Evolutionary conservation across 2,888 invertebrate species (phyloP).

Genomic region (Lochmaea crataegi): DNA sequence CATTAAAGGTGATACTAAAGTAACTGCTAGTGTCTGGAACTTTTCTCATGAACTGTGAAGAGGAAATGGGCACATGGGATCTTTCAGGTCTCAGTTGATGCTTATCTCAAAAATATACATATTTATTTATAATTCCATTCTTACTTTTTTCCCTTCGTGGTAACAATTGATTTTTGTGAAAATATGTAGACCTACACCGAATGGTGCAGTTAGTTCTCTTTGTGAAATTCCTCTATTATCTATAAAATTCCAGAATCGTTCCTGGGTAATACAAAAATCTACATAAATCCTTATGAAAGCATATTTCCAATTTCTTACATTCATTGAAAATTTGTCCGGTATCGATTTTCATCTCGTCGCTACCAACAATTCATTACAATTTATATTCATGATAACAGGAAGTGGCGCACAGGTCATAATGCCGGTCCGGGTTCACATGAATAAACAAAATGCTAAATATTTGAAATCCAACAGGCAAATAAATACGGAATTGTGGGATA

Average conservation of each 20-base stretch:
- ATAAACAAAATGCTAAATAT: constrained; percentile 39
- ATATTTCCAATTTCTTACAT: constrained; percentile 9
- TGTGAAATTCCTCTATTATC: background rate
- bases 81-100: too few species aligned
- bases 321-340: constrained; percentile 3
- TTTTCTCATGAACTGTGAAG: too few species aligned
- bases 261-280: background rate
- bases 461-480: constrained; percentile 35
- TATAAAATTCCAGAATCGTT: background rate
- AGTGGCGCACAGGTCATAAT: constrained; percentile 32
- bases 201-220: background rate
- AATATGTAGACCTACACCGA: background rate
- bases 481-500: constrained; percentile 36
- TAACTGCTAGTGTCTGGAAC: too few species aligned
- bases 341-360: constrained; percentile 22
- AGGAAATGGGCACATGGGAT: too few species aligned
- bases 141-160: too few species aligned
- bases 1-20: too few species aligned
- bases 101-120: too few species aligned
- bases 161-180: background rate
- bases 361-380: constrained; percentile 25
- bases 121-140: too few species aligned
- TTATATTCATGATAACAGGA: constrained; percentile 28
- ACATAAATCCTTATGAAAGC: constrained; percentile 4
- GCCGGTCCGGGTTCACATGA: constrained; percentile 29